Evolutionary conservation across 2,888 invertebrate species (phyloP), one percentile per base, ranked within the genome.

Genomic region (Dasypolia templi): DNA sequence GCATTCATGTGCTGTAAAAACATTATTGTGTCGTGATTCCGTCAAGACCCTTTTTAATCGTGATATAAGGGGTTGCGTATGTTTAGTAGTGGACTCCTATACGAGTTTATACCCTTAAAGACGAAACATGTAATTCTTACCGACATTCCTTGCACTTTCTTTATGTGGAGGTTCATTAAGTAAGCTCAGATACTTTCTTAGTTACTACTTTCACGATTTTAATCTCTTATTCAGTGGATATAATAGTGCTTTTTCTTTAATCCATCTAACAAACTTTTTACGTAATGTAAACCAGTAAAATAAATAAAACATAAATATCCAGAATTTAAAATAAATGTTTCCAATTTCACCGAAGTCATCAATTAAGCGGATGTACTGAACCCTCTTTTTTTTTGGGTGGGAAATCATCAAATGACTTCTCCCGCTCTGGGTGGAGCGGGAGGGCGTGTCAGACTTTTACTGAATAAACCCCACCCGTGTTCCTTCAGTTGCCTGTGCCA

Each of bases 351-450:
- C 32, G 55, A 26, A 69, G 85, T 82, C 71, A 75, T 82, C 84
- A 84, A 82, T 85, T 77, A 85, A 67, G 53, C 81, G 56, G 49
- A 66, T 29, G 51, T 72, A 82, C 44, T 83, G 83, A 79, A 68
- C 75, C 72, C 61, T 55, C n/a, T n/a, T n/a, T n/a, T n/a, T n/a
- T n/a, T n/a, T n/a, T n/a, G n/a, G n/a, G n/a, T n/a, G n/a, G n/a
- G n/a, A n/a, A n/a, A n/a, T n/a, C n/a, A n/a, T n/a, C n/a, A n/a
- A n/a, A n/a, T n/a, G n/a, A n/a, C n/a, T n/a, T n/a, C n/a, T n/a
- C n/a, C n/a, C n/a, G n/a, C n/a, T n/a, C n/a, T n/a, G n/a, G n/a
- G n/a, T n/a, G n/a, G n/a, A n/a, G n/a, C n/a, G n/a, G n/a, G n/a
- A n/a, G n/a, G n/a, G n/a, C n/a, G n/a, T n/a, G n/a, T n/a, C n/a